phyloP scores from a whole-genome alignment of 2,113 vertebrate species.

The Beaufortia kweichowensis region DNA sequence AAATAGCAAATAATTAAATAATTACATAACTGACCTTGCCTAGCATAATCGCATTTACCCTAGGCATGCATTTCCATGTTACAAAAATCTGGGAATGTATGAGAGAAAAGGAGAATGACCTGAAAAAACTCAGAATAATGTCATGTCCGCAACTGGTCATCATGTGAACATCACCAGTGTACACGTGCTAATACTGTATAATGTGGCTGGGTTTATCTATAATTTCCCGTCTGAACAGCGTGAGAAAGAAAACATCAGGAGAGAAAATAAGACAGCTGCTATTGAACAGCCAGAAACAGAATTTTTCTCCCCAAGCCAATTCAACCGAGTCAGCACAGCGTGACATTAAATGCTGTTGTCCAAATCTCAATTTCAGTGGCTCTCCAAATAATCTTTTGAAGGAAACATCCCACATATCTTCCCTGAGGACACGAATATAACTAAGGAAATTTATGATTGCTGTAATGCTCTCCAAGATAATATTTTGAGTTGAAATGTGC shows the following conservation, averaged over 20 bases:
- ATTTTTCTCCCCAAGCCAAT: conserved; percentile 12
- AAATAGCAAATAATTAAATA: conserved; percentile 56
- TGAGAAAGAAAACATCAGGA: conserved; percentile 21
- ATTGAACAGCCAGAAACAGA: conserved; percentile 35
- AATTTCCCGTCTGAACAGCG: conserved; percentile 5
- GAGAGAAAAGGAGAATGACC: too few relatives aligned
- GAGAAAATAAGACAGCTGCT: conserved; percentile 39
- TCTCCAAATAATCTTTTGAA: conserved; percentile 31
- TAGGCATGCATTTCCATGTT: too few relatives aligned
- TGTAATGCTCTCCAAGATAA: neutral
- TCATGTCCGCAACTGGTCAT: neutral
- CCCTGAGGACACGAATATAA: neutral
- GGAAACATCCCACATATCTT: conserved; percentile 22
- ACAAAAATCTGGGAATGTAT: too few relatives aligned
- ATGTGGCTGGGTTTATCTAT: conserved; percentile 1
- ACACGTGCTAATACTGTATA: neutral
- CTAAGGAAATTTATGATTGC: conserved; percentile 1
- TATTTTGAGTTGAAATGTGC: neutral
- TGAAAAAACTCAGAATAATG: neutral
- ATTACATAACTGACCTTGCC: conserved; percentile 53
- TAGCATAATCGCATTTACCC: conserved; percentile 57
- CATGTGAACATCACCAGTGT: neutral
- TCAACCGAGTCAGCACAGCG: conserved; percentile 30
- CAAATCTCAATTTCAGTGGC: conserved; percentile 28
- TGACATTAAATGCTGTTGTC: conserved; percentile 29